Base-by-base conservation (phyloP, 2,888 invertebrate species). In the Vanessa cardui region DNA sequence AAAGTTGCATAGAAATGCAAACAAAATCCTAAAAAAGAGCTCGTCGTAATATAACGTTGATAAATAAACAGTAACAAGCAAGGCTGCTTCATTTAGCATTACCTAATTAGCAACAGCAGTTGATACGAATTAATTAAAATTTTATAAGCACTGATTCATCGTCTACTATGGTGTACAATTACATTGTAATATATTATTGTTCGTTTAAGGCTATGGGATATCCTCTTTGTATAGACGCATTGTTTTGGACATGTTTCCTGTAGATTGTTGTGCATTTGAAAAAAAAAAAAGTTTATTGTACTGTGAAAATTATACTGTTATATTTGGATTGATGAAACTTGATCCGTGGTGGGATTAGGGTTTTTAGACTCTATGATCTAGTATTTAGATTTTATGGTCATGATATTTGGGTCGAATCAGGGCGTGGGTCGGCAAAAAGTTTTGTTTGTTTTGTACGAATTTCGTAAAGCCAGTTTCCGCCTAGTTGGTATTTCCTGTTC, bases 201-300 rank as follows among this genome's bases (percentile, higher is more conserved):
- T 78, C 83, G 76, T 77, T 73, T 78, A 78, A 79, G 80, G 83
- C 72, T 73, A 80, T 81, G 78, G 84, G 84, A 86, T 84, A 83
- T 85, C 86, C 86, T 86, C 78, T 80, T 82, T 80, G 80, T 81
- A 78, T 78, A 76, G 76, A 73, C 73, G 75, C 76, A 77, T 75
- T 75, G 77, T 79, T 82, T 69, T 66, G 59, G 71, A 67, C 50
- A 52, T 47, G 71, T 76, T 78, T 86, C 86, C 86, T 84, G 86
- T 81, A 66, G 60, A 60, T 66, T 66, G 66, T 62, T 56, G 61
- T 56, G 15, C 52, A 26, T 31, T n/a, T 31, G 26, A 50, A 50
- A 50, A 50, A 50, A 39, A 39, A 39, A 39, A 12, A 39, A 39
- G 39, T 50, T 20, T 50, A 50, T 50, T 50, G 50, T 50, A 21